Evolutionary conservation across 2,888 invertebrate species (phyloP).

Genomic region (Pseudanteris insignis): DNA sequence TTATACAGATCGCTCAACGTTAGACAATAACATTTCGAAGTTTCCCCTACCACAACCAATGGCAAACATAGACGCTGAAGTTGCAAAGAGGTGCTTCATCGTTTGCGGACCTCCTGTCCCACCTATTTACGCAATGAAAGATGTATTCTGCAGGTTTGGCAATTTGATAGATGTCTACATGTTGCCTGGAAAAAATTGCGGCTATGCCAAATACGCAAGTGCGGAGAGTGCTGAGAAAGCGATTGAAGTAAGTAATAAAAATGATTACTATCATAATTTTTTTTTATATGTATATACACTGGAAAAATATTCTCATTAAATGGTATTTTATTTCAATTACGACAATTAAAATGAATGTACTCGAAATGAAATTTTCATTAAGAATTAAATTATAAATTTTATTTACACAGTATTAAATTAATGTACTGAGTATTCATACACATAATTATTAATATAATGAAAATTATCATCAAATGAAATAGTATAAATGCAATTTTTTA

Average conservation of each 20-base stretch:
- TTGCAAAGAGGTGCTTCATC: conserved; percentile 71
- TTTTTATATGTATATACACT: too few species aligned
- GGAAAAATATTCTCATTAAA: too few species aligned
- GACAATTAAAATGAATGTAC: too few species aligned
- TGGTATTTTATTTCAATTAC: too few species aligned
- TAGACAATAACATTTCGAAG: conserved; percentile 62
- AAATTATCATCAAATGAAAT: too few species aligned
- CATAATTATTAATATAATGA: too few species aligned
- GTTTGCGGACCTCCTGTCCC: conserved; percentile 71
- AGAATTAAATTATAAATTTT: too few species aligned
- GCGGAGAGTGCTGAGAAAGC: conserved; percentile 80
- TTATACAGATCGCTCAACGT: conserved; percentile 45
- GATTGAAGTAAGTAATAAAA: conserved; percentile 71
- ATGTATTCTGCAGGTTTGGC: conserved; percentile 91
- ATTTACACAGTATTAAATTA: too few species aligned
- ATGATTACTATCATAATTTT: too few species aligned
- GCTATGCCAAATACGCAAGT: conserved; percentile 87
- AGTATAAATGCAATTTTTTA: too few species aligned
- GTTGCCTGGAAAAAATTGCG: conserved; percentile 88
- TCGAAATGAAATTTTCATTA: too few species aligned
- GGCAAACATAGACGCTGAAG: conserved; percentile 74
- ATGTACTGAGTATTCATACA: too few species aligned
- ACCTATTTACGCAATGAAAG: conserved; percentile 80
- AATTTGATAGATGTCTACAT: conserved; percentile 90
- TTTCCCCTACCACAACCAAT: conserved; percentile 79